Conservation (phyloP, 2,797 vertebrate genomes). For the Champsocephalus gunnari region DNA sequence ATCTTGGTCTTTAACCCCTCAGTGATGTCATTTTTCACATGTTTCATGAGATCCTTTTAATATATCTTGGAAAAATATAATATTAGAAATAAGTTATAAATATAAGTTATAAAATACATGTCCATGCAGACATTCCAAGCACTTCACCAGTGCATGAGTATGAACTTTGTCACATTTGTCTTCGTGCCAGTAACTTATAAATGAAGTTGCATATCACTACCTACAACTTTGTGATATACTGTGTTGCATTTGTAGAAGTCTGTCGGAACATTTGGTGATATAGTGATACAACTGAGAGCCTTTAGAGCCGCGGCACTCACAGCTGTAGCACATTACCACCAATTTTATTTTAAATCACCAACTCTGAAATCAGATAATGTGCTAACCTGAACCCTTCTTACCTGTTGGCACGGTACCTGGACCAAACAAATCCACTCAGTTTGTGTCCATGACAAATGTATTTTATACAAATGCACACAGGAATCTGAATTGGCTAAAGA, state of each 20-base stretch:
- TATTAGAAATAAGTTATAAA: too few relatives aligned
- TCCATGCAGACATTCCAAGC: not conserved
- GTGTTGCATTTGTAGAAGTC: slow-evolving; percentile 11
- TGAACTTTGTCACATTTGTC: not conserved
- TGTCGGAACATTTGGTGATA: slow-evolving; percentile 38
- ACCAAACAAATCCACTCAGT: slow-evolving; percentile 34
- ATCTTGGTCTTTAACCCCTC: slow-evolving; percentile 8
- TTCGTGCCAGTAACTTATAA: slow-evolving; percentile 6
- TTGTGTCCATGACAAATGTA: slow-evolving; percentile 41
- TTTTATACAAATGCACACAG: slow-evolving; percentile 35
- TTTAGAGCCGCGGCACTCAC: slow-evolving; percentile 28
- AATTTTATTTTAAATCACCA: slow-evolving; percentile 46
- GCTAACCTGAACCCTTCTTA: slow-evolving; percentile 37
- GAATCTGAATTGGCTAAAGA: slow-evolving; percentile 28
- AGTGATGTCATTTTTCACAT: not conserved
- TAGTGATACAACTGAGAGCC: slow-evolving; percentile 14
- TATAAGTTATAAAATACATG: not conserved
- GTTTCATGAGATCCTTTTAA: slow-evolving; percentile 8
- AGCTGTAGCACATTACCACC: slow-evolving; percentile 31
- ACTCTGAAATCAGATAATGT: slow-evolving; percentile 50
- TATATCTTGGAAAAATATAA: not conserved
- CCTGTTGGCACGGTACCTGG: slow-evolving; percentile 19
- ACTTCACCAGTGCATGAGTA: not conserved
- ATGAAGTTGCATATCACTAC: not conserved
- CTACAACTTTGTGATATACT: slow-evolving; percentile 12